These are phyloP conservation scores for Carettochelys insculpta DNA, from an alignment of 2,113 vertebrate species.

Conservation along the genomic window DNA sequence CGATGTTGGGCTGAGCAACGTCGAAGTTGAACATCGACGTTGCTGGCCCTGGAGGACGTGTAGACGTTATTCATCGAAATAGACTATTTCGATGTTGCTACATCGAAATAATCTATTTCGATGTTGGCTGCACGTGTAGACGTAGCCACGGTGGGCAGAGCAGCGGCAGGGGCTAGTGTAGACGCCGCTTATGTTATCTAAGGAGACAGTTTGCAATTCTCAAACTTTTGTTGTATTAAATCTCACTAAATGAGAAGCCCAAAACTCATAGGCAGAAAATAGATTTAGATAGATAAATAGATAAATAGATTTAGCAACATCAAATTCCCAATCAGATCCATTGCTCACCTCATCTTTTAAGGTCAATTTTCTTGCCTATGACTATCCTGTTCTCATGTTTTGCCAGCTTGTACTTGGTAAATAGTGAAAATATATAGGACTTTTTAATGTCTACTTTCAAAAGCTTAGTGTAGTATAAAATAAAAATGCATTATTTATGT, in stretches of 20 bases:
- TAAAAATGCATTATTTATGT: constrained; percentile 34
- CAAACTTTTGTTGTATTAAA: background rate
- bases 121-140: too few relatives aligned
- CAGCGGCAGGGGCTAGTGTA: too few relatives aligned
- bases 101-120: too few relatives aligned
- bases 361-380: background rate
- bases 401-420: constrained; percentile 11
- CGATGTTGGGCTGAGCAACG: too few relatives aligned
- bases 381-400: background rate
- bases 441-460: constrained; percentile 31
- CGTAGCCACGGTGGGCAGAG: too few relatives aligned
- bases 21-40: too few relatives aligned
- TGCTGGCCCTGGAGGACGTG: too few relatives aligned
- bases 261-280: background rate
- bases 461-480: background rate
- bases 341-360: background rate
- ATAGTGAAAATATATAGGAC: background rate
- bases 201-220: constrained; percentile 1
- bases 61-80: too few relatives aligned
- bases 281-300: too few relatives aligned
- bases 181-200: background rate
- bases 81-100: too few relatives aligned
- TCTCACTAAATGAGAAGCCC: background rate
- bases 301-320: background rate
- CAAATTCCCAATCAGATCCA: background rate